Evolutionary conservation across 2,888 invertebrate species (phyloP).

Genomic region (Drosophila dives): DNA sequence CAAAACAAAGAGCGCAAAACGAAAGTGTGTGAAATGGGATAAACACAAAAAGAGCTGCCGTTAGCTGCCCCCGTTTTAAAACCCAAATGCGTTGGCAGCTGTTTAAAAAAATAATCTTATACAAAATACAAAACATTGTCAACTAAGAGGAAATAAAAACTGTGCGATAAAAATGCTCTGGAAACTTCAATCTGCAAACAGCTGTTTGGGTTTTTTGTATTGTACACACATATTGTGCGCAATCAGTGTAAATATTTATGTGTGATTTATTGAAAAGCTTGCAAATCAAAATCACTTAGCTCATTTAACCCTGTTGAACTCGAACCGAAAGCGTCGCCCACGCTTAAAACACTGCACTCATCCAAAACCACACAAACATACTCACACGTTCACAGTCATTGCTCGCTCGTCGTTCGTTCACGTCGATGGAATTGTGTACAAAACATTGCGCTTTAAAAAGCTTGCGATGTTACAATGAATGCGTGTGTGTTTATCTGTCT

Average conservation of each 20-base stretch:
- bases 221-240: conserved; percentile 4
- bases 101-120: conserved; percentile 4
- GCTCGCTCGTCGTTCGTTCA: conserved; percentile 64
- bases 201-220: conserved; percentile 44
- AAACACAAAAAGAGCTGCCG: conserved; percentile 48
- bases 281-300: conserved; percentile 28
- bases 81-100: conserved; percentile 68
- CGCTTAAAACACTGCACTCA: conserved; percentile 22
- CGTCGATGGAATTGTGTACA: conserved; percentile 40
- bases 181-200: conserved; percentile 49
- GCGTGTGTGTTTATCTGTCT: background rate
- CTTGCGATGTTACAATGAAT: background rate
- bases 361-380: conserved; percentile 9
- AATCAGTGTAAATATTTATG: conserved; percentile 50
- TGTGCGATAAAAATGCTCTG: conserved; percentile 6
- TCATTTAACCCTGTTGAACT: conserved; percentile 56
- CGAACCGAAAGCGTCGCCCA: conserved; percentile 37
- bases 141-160: conserved; percentile 8
- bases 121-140: background rate
- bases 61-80: conserved; percentile 49
- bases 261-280: conserved; percentile 46
- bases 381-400: conserved; percentile 24
- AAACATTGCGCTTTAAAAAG: conserved; percentile 34
- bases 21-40: conserved; percentile 44
- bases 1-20: conserved; percentile 69